Evolutionary conservation across 2,797 vertebrate species (phyloP).

Genomic region (Parauchenoglanis ngamensis): DNA sequence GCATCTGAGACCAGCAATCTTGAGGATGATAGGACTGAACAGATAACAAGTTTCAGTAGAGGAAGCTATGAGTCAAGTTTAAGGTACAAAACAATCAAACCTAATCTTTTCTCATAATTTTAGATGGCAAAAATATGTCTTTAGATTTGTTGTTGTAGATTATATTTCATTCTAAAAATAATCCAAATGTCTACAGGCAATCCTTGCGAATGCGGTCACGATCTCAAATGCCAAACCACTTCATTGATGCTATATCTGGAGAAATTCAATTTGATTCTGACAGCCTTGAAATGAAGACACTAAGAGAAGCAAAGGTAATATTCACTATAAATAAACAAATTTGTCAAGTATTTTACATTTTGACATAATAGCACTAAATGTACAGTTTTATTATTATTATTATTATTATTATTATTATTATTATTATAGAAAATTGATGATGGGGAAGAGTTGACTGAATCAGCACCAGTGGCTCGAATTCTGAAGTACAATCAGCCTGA

Average conservation of each 20-base stretch:
- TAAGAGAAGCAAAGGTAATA: constrained; percentile 4
- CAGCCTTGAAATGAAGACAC: constrained; percentile 42
- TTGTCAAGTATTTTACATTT: neutral
- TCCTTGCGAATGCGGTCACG: constrained; percentile 68
- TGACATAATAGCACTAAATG: neutral
- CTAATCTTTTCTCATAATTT: neutral
- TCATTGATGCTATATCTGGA: constrained; percentile 60
- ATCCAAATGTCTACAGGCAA: constrained; percentile 55
- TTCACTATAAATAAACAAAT: no score
- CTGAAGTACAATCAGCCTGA: constrained; percentile 80
- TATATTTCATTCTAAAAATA: neutral
- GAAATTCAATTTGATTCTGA: constrained; percentile 34
- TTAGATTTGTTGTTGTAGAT: neutral
- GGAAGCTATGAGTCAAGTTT: constrained; percentile 62
- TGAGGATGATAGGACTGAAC: constrained; percentile 58
- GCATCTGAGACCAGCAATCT: constrained; percentile 45
- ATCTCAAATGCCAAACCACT: constrained; percentile 64
- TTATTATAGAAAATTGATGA: constrained; percentile 53
- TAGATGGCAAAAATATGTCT: neutral
- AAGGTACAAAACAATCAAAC: constrained; percentile 58
- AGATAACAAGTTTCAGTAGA: constrained; percentile 60
- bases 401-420: neutral
- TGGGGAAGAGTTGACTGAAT: constrained; percentile 54
- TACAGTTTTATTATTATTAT: neutral
- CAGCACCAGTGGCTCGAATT: constrained; percentile 75